phyloP scores from a whole-genome alignment of 2,888 invertebrate genomes.

The Hyposoter dolosus region DNA sequence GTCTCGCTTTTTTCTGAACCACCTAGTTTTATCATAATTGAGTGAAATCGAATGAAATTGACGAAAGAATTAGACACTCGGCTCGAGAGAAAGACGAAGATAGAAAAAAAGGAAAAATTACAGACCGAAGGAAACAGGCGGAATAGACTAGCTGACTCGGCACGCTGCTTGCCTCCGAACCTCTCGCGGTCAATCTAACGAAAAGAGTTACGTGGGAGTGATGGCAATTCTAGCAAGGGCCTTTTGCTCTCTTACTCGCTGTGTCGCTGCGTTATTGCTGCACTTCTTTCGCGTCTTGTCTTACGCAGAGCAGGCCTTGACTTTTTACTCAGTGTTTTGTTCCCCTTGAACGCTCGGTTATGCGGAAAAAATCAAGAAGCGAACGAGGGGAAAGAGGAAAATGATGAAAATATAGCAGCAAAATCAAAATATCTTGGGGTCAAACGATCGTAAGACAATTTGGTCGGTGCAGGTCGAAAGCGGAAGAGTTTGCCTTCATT shows the following conservation, averaged over 20 bases:
- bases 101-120: slow-evolving; percentile 16
- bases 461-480: no score
- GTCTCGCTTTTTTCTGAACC: slow-evolving; percentile 21
- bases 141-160: slow-evolving; percentile 5
- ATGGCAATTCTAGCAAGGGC: slow-evolving; percentile 55
- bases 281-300: slow-evolving; percentile 59
- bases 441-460: neutral
- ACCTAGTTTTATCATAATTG: slow-evolving; percentile 63
- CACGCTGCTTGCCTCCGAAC: slow-evolving; percentile 43
- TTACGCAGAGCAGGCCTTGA: slow-evolving; percentile 64
- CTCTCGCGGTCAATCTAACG: slow-evolving; percentile 60
- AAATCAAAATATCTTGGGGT: neutral
- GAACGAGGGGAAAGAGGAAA: slow-evolving; percentile 11
- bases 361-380: neutral
- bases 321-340: slow-evolving; percentile 63
- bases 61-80: slow-evolving; percentile 13
- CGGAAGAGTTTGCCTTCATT: no score
- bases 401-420: slow-evolving; percentile 26
- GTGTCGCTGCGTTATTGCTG: slow-evolving; percentile 60
- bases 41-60: slow-evolving; percentile 67
- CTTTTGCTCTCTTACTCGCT: slow-evolving; percentile 52
- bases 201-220: slow-evolving; percentile 67
- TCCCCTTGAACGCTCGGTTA: slow-evolving; percentile 15
- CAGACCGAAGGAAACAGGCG: slow-evolving; percentile 9
- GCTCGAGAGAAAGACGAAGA: slow-evolving; percentile 19